Base-by-base conservation (phyloP, 2,888 invertebrate species). In the Synanthedon formicaeformis region DNA sequence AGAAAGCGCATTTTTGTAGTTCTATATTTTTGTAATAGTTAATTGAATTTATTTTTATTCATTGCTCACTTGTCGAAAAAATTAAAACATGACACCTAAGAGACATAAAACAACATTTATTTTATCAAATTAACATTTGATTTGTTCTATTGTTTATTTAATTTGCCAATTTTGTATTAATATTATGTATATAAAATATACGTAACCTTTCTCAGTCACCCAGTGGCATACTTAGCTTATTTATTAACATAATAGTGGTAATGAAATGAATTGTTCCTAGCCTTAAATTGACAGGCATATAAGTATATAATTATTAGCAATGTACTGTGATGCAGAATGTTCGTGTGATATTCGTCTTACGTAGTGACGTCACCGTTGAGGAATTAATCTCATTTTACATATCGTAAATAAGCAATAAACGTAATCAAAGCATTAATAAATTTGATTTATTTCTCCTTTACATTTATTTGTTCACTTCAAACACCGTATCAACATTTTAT, bases 211-310 rank as follows among this genome's bases (percentile, higher is more conserved):
- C 10, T 34, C 34, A 34, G 54, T 52, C 41, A 45, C 45, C 45
- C 45, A 45, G 45, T 45, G 45, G 11, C n/a, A 12, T 45, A 45
- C 2, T 13, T n/a, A 12, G 4, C 13, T 14, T 45, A 45, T 45
- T 45, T 45, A 45, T 45, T 45, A 13, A 45, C 14, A 14, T 52
- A 51, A 40, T 52, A 50, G 27, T 41, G 50, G 27, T 51, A 52
- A 40, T 27, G 10, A 34, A 52, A 55, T 53, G 12, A 53, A 55
- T 51, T 48, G 55, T 55, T 54, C 55, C 55, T 55, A 55, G 53
- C 48, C 52, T 51, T 48, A 40, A 51, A 48, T 45, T 8, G 5
- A 13, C 48, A 55, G 50, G 50, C 48, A 16, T 50, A 34, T 53
- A 51, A 50, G 55, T 53, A 34, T 40, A 51, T 55, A 50, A 51